Percentiles rank a stretch among this genome's conserved stretches.
These are phyloP conservation scores for Momotus momota DNA, from an alignment of 2,797 vertebrate species.

Conservation along the genomic window DNA sequence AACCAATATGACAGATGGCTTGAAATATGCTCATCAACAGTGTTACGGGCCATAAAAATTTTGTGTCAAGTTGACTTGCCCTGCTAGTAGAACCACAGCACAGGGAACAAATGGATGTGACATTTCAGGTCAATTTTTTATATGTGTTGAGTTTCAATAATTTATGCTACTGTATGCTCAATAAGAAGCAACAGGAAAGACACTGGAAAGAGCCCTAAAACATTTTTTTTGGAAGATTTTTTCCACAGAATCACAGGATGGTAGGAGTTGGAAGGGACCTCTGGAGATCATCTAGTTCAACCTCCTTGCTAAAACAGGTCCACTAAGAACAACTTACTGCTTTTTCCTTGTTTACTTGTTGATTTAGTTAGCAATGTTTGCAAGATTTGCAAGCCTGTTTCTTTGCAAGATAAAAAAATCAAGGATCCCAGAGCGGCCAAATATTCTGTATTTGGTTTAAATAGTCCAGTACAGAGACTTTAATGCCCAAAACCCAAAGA, in stretches of 20 bases:
- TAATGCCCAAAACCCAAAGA: neutral
- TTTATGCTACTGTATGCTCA: neutral
- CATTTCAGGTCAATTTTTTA: neutral
- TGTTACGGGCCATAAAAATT: neutral
- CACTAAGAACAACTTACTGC: neutral
- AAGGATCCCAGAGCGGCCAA: neutral
- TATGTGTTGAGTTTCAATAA: neutral
- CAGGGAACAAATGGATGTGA: neutral
- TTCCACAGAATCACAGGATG: neutral
- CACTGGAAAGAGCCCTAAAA: neutral
- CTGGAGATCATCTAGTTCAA: neutral
- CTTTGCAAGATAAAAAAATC: neutral
- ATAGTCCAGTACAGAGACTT: neutral
- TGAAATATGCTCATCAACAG: neutral
- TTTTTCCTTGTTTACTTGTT: neutral
- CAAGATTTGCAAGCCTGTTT: neutral
- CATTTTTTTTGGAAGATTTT: neutral
- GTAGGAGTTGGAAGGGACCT: neutral
- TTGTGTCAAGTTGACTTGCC: neutral
- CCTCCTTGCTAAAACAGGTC: neutral
- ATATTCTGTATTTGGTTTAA: neutral
- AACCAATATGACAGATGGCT: neutral
- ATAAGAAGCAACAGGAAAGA: neutral
- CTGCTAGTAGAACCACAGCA: neutral
- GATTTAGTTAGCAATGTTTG: neutral